These are phyloP conservation scores for Plusia festucae DNA, from an alignment of 2,888 invertebrate species.

Conservation along the genomic window DNA sequence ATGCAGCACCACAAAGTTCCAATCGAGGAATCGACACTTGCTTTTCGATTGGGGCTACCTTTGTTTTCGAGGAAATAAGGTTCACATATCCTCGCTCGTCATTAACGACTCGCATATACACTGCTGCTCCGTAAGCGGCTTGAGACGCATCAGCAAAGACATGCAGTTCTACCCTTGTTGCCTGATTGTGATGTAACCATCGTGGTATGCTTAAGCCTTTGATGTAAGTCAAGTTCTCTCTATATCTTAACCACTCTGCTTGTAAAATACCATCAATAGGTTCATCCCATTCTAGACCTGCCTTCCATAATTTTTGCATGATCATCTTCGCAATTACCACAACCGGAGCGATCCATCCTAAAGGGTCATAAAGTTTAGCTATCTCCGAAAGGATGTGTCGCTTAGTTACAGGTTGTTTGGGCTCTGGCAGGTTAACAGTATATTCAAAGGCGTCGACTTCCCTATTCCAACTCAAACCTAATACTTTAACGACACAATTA, in stretches of 20 bases:
- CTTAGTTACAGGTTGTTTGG: background rate
- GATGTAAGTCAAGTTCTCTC: background rate
- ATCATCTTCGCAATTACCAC: slow-evolving; percentile 13
- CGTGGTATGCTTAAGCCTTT: slow-evolving; percentile 3
- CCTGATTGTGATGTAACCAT: background rate
- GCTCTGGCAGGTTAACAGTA: background rate
- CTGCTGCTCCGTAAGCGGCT: background rate
- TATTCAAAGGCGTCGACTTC: background rate
- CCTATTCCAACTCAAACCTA: background rate
- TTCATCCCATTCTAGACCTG: slow-evolving; percentile 6
- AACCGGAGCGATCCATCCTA: slow-evolving; percentile 8
- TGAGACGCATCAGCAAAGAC: background rate
- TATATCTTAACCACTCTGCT: slow-evolving; percentile 5
- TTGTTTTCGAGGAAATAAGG: background rate
- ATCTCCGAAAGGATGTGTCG: background rate
- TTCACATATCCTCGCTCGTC: background rate
- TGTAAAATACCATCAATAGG: background rate
- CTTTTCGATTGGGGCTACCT: background rate
- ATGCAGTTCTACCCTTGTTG: background rate
- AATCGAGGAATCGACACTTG: background rate
- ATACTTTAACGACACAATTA: background rate
- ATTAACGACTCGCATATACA: background rate
- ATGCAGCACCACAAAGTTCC: background rate
- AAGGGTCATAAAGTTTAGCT: slow-evolving; percentile 10
- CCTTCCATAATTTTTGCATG: slow-evolving; percentile 16